These are phyloP conservation scores for Apostichopus japonicus DNA, from an alignment of 35 echinoderm and acorn worm genomes.

Conservation along the genomic window DNA sequence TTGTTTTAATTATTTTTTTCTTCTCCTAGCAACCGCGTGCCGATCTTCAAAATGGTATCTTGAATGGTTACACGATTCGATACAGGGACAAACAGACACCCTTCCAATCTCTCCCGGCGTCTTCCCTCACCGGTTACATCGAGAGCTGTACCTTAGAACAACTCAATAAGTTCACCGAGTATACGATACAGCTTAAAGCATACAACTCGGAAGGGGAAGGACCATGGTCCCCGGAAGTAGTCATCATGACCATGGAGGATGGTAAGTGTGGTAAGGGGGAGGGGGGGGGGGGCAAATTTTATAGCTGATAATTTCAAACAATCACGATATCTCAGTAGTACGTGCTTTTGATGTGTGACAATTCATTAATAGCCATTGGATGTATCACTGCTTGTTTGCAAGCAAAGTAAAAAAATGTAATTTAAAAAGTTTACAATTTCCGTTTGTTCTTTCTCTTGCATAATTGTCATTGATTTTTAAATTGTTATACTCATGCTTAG, in stretches of 20 bases:
- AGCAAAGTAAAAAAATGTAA: too few species aligned
- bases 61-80: constrained; percentile 85
- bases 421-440: too few species aligned
- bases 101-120: constrained; percentile 69
- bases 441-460: too few species aligned
- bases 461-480: too few species aligned
- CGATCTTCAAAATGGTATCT: constrained; percentile 83
- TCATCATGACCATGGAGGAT: constrained; percentile 81
- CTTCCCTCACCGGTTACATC: constrained; percentile 75
- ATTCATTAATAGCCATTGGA: too few species aligned
- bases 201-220: constrained; percentile 82
- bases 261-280: too few species aligned
- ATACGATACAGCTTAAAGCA: constrained; percentile 79
- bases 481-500: too few species aligned
- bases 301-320: too few species aligned
- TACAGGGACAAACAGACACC: constrained; percentile 77
- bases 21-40: constrained; percentile 84
- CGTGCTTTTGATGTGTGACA: too few species aligned
- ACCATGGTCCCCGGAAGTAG: constrained; percentile 75
- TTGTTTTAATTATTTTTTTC: too few species aligned
- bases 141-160: constrained; percentile 77
- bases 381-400: too few species aligned
- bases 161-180: constrained; percentile 88
- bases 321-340: too few species aligned
- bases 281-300: neutral